Conservation (phyloP, 2,113 vertebrate species). For the Eupsittula cactorum region DNA sequence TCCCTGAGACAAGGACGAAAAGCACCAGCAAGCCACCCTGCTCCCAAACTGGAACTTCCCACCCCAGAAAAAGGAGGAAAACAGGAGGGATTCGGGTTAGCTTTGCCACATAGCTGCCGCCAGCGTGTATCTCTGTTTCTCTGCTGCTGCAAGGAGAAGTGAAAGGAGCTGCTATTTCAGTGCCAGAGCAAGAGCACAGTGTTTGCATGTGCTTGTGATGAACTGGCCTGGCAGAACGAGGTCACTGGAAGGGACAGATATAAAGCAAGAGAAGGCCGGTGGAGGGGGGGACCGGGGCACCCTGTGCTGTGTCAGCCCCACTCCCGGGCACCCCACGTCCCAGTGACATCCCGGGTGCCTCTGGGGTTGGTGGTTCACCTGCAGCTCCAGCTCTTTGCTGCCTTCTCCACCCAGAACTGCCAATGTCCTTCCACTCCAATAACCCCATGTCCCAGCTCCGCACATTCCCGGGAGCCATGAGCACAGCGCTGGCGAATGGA, state of each 20-base stretch:
- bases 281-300: not conserved
- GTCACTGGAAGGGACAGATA: not conserved
- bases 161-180: not conserved
- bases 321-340: fast-evolving
- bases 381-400: not conserved
- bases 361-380: fast-evolving
- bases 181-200: not conserved
- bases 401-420: no score
- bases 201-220: not conserved
- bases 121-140: fast-evolving
- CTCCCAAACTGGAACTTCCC: not conserved
- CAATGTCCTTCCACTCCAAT: fast-evolving
- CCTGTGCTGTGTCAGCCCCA: not conserved
- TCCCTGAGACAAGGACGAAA: not conserved
- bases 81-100: fast-evolving
- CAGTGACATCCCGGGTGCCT: fast-evolving
- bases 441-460: not conserved
- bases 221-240: not conserved
- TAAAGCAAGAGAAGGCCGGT: fast-evolving
- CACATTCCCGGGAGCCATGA: fast-evolving
- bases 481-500: fast-evolving
- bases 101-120: fast-evolving
- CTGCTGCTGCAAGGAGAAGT: not conserved
- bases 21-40: fast-evolving
- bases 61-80: fast-evolving